Evolutionary conservation across 53 echinoderm and acorn worm genomes (phyloP).

Genomic region (Arbacia lixula): DNA sequence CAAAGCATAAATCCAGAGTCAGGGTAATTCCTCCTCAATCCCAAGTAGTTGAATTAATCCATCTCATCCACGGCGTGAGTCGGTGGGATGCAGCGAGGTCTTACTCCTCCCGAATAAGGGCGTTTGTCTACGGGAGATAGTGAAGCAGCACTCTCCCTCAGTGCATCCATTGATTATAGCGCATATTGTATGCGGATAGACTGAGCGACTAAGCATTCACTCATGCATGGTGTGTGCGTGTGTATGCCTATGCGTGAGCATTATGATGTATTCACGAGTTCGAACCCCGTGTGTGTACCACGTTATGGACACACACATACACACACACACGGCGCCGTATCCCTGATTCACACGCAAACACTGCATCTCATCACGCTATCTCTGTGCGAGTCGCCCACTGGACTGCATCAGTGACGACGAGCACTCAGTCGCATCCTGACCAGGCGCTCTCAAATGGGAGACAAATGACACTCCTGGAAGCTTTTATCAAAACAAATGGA

Average conservation of each 20-base stretch:
- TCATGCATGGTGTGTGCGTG: slow-evolving; percentile 29
- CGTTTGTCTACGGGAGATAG: slow-evolving; percentile 58
- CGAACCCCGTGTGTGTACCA: not conserved
- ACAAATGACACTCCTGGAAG: too few relatives aligned
- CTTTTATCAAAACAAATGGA: too few relatives aligned
- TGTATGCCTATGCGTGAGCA: slow-evolving; percentile 13
- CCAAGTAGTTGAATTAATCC: slow-evolving; percentile 29
- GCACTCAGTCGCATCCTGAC: too few relatives aligned
- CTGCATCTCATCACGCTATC: slow-evolving; percentile 33
- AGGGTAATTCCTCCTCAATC: slow-evolving; percentile 36
- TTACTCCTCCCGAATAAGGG: slow-evolving; percentile 18
- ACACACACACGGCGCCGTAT: slow-evolving; percentile 2
- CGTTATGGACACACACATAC: slow-evolving; percentile 38
- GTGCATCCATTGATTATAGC: slow-evolving; percentile 54
- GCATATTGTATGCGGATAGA: slow-evolving; percentile 41
- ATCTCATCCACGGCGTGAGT: slow-evolving; percentile 11
- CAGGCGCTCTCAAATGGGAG: too few relatives aligned
- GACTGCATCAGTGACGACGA: too few relatives aligned
- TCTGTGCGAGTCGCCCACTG: slow-evolving; percentile 37
- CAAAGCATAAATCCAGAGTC: not conserved
- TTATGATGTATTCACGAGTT: slow-evolving; percentile 14
- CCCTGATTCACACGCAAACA: not conserved
- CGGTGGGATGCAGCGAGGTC: slow-evolving; percentile 36
- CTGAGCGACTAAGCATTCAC: not conserved
- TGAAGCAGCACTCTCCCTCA: slow-evolving; percentile 43